Percentiles rank a stretch among this genome's conserved stretches.
phyloP scores from a whole-genome alignment of 2,888 invertebrate genomes.

The Neoitamus cyanurus region DNA sequence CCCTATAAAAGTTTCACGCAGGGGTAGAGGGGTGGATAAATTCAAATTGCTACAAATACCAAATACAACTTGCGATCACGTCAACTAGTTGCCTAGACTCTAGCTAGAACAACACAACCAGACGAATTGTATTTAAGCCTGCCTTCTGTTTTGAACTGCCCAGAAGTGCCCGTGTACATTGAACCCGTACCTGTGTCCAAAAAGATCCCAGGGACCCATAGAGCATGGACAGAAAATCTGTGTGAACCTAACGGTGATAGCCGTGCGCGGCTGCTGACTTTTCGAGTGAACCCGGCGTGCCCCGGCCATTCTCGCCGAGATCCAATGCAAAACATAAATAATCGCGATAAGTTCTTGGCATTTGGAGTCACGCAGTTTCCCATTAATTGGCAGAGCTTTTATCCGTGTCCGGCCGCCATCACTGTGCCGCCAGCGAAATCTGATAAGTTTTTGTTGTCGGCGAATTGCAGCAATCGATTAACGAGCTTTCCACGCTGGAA shows the following conservation, averaged over 20 bases:
- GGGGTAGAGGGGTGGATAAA: too few species aligned
- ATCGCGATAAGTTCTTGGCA: slow-evolving; percentile 17
- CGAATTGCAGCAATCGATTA: slow-evolving; percentile 18
- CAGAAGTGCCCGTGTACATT: not conserved
- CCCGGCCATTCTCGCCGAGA: not conserved
- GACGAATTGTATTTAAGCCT: not conserved
- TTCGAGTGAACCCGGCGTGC: not conserved
- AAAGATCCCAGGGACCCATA: not conserved
- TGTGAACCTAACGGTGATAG: not conserved
- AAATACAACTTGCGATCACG: not conserved
- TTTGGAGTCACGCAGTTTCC: slow-evolving; percentile 30
- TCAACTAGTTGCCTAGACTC: not conserved
- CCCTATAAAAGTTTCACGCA: too few species aligned
- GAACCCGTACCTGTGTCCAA: not conserved
- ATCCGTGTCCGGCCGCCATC: not conserved
- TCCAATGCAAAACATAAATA: not conserved
- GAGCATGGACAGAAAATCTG: not conserved
- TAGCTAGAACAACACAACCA: not conserved
- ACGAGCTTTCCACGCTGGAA: slow-evolving; percentile 21
- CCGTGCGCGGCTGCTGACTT: not conserved
- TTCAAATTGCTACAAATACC: too few species aligned
- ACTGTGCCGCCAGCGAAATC: not conserved
- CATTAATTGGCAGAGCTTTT: slow-evolving; percentile 29
- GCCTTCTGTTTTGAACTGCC: not conserved
- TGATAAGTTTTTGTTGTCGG: not conserved